Percentiles rank a stretch among this genome's conserved stretches.
Conservation (phyloP, 1,140 invertebrate genomes). For the Sitobion miscanthi region DNA sequence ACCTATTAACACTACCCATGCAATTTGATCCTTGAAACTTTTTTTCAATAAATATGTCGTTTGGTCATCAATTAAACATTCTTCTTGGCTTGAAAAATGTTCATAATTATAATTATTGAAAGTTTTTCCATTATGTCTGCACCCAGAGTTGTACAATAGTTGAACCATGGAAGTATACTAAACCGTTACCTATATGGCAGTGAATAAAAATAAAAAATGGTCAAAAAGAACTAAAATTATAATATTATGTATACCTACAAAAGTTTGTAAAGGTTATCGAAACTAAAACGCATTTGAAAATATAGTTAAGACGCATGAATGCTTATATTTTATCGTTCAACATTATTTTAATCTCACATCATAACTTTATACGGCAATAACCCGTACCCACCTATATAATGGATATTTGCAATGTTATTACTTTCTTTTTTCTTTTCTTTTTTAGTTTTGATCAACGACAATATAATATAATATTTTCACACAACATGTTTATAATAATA, state of each 20-base stretch:
- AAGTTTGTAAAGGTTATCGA: background rate
- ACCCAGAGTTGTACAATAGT: background rate
- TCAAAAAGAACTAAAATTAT: background rate
- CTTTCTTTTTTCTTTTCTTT: background rate
- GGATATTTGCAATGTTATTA: constrained; percentile 9
- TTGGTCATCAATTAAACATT: background rate
- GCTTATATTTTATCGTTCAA: constrained; percentile 19
- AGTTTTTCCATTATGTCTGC: background rate
- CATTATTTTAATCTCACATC: constrained; percentile 12
- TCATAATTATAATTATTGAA: background rate
- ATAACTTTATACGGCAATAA: constrained; percentile 18
- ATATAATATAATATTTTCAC: background rate
- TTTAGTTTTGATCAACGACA: background rate
- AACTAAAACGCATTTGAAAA: background rate
- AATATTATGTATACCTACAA: background rate
- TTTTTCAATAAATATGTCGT: background rate
- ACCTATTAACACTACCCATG: background rate
- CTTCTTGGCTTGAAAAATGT: background rate
- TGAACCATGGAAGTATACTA: no score
- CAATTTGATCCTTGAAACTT: background rate
- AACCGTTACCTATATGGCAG: background rate
- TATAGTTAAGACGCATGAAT: background rate
- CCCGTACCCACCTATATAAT: background rate
- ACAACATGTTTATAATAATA: background rate
- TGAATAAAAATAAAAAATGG: background rate